A percentile compares a stretch with the other conserved stretches of the same genome.
These are phyloP conservation scores for Zaprionus obscuricornis DNA, from an alignment of 2,888 invertebrate species.

Conservation along the genomic window DNA sequence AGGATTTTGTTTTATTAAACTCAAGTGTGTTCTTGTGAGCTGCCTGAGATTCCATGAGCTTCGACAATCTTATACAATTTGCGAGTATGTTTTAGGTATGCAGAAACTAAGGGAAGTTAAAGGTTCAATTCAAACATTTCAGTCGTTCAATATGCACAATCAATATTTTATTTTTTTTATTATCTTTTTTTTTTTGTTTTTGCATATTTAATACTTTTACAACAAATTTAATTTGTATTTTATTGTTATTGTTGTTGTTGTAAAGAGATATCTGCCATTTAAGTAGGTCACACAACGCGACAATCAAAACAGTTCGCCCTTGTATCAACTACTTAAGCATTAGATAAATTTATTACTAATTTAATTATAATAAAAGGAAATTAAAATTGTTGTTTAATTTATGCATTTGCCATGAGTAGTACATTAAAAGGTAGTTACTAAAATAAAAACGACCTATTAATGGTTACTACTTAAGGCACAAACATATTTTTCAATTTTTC, in stretches of 20 bases:
- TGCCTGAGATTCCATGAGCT: constrained; percentile 30
- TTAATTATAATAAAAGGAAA: no score
- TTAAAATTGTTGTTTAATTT: no score
- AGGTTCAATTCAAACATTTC: neutral
- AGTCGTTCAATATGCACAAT: neutral
- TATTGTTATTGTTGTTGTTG: neutral
- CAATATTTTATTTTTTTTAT: no score
- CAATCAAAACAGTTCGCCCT: constrained; percentile 29
- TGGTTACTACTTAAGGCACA: constrained; percentile 57
- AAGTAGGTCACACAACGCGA: constrained; percentile 57
- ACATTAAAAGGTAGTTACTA: constrained; percentile 52
- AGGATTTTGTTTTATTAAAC: constrained; percentile 78
- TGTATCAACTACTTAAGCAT: constrained; percentile 57
- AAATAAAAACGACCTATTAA: constrained; percentile 43
- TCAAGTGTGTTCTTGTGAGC: constrained; percentile 42
- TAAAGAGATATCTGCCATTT: constrained; percentile 33
- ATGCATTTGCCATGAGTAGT: constrained; percentile 56
- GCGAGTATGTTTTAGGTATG: neutral
- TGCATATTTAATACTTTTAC: neutral
- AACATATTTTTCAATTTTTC: neutral
- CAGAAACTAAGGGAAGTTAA: neutral
- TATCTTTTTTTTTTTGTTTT: no score
- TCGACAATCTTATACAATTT: constrained; percentile 5
- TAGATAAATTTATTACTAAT: neutral
- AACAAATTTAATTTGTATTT: neutral